These are phyloP conservation scores for Zaprionus ghesquierei DNA, from an alignment of 1,140 invertebrate species.

Conservation along the genomic window DNA sequence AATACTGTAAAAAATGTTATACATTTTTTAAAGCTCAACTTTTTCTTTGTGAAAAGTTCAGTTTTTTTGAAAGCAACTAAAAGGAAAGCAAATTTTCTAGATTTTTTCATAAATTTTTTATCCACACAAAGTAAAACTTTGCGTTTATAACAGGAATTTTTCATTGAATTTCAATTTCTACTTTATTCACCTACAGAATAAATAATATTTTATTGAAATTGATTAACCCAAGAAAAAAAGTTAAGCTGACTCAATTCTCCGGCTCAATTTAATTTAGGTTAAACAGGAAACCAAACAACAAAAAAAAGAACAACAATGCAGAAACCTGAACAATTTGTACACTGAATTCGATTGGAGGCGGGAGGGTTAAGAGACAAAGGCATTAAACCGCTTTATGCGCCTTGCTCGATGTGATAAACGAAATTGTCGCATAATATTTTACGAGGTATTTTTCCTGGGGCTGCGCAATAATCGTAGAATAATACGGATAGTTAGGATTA, in stretches of 20 bases:
- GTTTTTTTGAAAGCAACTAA: too few relatives aligned
- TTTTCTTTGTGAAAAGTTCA: too few relatives aligned
- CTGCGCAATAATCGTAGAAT: slow-evolving; percentile 22
- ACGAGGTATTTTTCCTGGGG: neutral
- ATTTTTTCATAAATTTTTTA: too few relatives aligned
- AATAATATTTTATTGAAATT: too few relatives aligned
- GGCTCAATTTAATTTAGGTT: neutral
- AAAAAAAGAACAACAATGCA: neutral
- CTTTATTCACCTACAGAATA: too few relatives aligned
- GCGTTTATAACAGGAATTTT: too few relatives aligned
- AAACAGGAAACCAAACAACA: neutral
- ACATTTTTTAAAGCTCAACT: too few relatives aligned
- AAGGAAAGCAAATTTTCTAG: too few relatives aligned
- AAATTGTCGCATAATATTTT: slow-evolving; percentile 1
- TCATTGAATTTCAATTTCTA: too few relatives aligned
- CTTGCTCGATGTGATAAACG: neutral
- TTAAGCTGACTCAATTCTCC: neutral
- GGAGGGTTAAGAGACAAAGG: neutral
- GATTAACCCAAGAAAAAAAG: neutral
- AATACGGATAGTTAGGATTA: slow-evolving; percentile 5
- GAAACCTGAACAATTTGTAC: neutral
- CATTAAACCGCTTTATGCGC: neutral
- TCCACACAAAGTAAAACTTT: too few relatives aligned
- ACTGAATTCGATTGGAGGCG: neutral
- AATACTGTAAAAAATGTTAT: too few relatives aligned